Percentiles rank a stretch among this genome's conserved stretches.
Conservation (phyloP, 2,113 vertebrate species). For the Cepphus grylle region DNA sequence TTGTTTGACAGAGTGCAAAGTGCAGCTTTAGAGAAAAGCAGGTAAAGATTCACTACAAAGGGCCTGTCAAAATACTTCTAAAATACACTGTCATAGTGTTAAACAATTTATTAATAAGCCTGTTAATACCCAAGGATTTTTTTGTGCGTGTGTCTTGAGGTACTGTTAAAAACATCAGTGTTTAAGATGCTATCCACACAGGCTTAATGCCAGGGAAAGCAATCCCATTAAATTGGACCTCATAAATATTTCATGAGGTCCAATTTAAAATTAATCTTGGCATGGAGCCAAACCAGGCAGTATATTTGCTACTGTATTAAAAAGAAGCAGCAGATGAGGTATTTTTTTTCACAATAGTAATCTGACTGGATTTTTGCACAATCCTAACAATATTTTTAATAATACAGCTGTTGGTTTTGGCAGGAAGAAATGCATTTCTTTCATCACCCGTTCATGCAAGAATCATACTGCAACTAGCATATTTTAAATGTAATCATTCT, state of each 20-base stretch:
- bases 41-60: constrained; percentile 33
- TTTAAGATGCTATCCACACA: constrained; percentile 68
- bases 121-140: constrained; percentile 42
- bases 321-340: constrained; percentile 59
- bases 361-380: constrained; percentile 52
- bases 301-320: constrained; percentile 62
- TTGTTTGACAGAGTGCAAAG: constrained; percentile 26
- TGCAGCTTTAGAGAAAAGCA: background rate
- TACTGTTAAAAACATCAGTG: constrained; percentile 58
- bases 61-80: constrained; percentile 46
- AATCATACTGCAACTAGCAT: background rate
- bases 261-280: constrained; percentile 65
- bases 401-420: constrained; percentile 58
- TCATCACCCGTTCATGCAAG: background rate
- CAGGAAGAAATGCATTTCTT: constrained; percentile 22
- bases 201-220: constrained; percentile 66
- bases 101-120: constrained; percentile 63
- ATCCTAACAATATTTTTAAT: constrained; percentile 51
- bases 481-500: background rate
- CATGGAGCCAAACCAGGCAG: constrained; percentile 48
- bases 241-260: constrained; percentile 71
- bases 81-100: constrained; percentile 3
- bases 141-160: constrained; percentile 13
- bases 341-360: constrained; percentile 45
- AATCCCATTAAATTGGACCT: constrained; percentile 66